phyloP scores from a whole-genome alignment of 2,113 vertebrate genomes.

The Chinchilla lanigera region DNA sequence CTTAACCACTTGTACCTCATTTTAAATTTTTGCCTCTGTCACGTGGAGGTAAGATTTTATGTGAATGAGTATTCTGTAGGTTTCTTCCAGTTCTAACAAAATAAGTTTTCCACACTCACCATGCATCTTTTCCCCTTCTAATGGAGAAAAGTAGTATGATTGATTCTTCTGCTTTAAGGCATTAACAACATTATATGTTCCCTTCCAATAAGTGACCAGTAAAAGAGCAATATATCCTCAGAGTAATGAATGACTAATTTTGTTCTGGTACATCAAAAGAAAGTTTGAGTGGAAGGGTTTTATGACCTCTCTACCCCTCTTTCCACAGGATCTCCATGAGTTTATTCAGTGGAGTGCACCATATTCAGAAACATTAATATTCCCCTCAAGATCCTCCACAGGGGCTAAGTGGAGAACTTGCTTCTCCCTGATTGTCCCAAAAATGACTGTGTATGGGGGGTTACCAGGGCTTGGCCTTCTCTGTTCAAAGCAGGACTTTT shows the following conservation, averaged over 20 bases:
- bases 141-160: not conserved
- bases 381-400: not conserved
- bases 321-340: not conserved
- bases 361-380: not conserved
- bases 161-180: not conserved
- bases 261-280: not conserved
- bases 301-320: accelerated
- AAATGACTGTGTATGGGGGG: accelerated
- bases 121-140: not conserved
- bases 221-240: not conserved
- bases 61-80: not conserved
- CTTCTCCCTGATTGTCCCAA: not conserved
- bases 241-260: not conserved
- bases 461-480: not conserved
- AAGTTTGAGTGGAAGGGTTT: not conserved
- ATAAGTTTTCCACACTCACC: not conserved
- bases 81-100: not conserved
- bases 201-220: not conserved
- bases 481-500: not conserved
- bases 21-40: not conserved
- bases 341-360: not conserved
- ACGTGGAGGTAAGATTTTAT: not conserved
- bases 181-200: not conserved
- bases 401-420: not conserved
- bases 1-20: not conserved